These are phyloP conservation scores for Channa argus DNA, from an alignment of 2,113 vertebrate species.

Conservation along the genomic window DNA sequence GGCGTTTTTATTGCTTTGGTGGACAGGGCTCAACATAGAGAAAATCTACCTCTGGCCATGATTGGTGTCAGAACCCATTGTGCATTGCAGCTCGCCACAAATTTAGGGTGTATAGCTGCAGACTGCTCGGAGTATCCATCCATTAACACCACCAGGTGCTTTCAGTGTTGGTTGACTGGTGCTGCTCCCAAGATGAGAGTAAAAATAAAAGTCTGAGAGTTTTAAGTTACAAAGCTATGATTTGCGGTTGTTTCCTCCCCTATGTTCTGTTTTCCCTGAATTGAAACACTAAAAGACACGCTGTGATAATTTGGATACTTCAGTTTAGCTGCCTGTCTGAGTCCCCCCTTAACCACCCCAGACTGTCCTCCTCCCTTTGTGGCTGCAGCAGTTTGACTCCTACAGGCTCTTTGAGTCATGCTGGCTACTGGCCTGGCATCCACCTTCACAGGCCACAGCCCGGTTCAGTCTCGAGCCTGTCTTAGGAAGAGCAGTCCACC, in stretches of 20 bases:
- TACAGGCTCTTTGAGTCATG: slow-evolving; percentile 72
- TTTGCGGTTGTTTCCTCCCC: neutral
- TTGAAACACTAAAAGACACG: neutral
- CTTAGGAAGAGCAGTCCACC: slow-evolving; percentile 14
- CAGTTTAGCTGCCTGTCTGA: slow-evolving; percentile 72
- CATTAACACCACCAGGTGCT: too few species aligned
- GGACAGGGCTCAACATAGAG: too few species aligned
- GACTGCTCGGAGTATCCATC: too few species aligned
- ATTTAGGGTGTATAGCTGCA: too few species aligned
- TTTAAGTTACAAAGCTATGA: neutral
- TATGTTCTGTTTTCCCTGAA: too few species aligned
- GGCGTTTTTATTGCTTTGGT: too few species aligned
- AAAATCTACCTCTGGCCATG: too few species aligned
- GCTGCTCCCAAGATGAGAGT: neutral
- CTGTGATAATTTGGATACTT: slow-evolving; percentile 33
- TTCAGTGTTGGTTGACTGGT: too few species aligned
- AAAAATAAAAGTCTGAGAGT: neutral
- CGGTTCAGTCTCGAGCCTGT: slow-evolving; percentile 42
- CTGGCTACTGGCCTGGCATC: slow-evolving; percentile 62
- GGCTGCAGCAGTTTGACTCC: slow-evolving; percentile 70
- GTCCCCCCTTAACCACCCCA: slow-evolving; percentile 66
- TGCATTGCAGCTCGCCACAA: too few species aligned
- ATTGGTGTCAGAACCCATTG: too few species aligned
- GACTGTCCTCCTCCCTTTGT: slow-evolving; percentile 32
- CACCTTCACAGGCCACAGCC: slow-evolving; percentile 56